A percentile compares a stretch with the other conserved stretches of the same genome.
These are phyloP conservation scores for Heptranchias perlo DNA, from an alignment of 2,113 vertebrate species.

Conservation along the genomic window DNA sequence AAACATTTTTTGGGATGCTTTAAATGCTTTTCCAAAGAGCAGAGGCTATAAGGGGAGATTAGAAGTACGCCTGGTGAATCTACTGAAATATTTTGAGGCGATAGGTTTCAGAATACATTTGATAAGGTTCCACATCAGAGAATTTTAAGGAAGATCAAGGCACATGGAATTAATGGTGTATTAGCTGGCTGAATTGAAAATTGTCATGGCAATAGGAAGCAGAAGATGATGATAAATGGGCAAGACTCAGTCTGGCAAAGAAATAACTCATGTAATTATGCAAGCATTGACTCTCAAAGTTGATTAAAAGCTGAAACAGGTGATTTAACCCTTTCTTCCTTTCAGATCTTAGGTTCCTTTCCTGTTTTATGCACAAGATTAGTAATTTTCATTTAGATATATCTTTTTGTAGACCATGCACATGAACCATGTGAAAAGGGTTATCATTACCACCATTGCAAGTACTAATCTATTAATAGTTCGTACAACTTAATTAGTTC, in stretches of 20 bases:
- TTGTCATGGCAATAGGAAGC: not conserved
- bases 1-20: not conserved
- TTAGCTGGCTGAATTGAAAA: slow-evolving; percentile 10
- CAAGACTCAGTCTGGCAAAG: not conserved
- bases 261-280: not conserved
- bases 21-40: not conserved
- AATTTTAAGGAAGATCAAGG: not conserved
- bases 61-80: not conserved
- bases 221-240: slow-evolving; percentile 22
- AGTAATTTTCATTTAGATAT: not conserved
- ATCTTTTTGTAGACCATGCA: not conserved
- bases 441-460: not conserved
- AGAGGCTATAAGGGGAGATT: not conserved
- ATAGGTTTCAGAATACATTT: slow-evolving; percentile 6
- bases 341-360: not conserved
- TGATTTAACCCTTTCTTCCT: not conserved
- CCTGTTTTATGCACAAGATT: not conserved
- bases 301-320: not conserved
- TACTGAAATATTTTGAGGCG: slow-evolving; percentile 1
- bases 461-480: slow-evolving; percentile 6
- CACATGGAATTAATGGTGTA: not conserved
- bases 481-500: not conserved
- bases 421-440: not conserved
- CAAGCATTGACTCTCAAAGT: not conserved
- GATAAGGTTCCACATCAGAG: slow-evolving; percentile 20